phyloP scores from a whole-genome alignment of 1,140 invertebrate species.

The Papilio glaucus region DNA sequence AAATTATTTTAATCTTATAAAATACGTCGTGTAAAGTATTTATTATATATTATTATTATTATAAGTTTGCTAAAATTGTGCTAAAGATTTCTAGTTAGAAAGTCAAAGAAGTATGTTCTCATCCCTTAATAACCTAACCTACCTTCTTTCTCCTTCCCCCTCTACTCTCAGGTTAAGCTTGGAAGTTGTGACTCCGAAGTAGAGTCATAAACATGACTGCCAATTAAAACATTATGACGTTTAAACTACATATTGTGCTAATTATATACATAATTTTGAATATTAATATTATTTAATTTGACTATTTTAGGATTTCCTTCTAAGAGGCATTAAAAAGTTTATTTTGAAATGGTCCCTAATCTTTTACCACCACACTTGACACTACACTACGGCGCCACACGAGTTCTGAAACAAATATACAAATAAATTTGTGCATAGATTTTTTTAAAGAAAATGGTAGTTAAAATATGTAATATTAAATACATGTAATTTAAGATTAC shows the following conservation, averaged over 20 bases:
- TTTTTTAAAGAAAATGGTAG: neutral
- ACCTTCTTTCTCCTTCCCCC: no score
- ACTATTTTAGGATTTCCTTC: no score
- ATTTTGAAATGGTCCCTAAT: slow-evolving; percentile 1
- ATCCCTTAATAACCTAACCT: neutral
- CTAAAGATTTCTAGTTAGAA: neutral
- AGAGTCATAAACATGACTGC: no score
- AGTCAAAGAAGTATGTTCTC: neutral
- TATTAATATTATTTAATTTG: no score
- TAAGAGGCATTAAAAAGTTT: neutral
- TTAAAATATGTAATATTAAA: no score
- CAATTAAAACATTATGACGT: neutral
- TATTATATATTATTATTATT: no score
- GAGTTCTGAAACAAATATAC: neutral
- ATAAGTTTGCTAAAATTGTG: no score
- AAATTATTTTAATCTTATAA: no score
- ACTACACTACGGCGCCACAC: neutral
- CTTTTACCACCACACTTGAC: neutral
- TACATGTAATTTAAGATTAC: no score
- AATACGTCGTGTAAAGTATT: no score
- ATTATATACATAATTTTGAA: neutral
- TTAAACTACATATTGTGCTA: neutral
- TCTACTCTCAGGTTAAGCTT: no score
- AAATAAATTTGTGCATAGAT: neutral
- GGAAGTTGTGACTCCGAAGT: no score